Conservation (phyloP, 2,113 vertebrate genomes). For the Hyaena hyaena region DNA sequence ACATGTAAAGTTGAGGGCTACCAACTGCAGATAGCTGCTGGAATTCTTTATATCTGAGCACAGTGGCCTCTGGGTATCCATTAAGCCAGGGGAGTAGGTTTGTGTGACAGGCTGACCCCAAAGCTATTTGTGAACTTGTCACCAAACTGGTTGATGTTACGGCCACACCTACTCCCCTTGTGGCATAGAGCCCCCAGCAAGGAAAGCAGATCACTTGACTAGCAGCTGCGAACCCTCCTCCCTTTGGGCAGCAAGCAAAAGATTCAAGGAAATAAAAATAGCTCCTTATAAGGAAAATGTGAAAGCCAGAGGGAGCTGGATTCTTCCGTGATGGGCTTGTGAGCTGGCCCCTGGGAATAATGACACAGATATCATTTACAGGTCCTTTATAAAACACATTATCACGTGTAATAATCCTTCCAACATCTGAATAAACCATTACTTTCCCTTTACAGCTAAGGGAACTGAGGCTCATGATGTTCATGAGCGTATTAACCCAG, state of each 20-base stretch:
- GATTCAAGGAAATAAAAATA: slow-evolving; percentile 38
- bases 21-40: neutral
- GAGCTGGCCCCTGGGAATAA: neutral
- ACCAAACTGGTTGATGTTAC: neutral
- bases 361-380: neutral
- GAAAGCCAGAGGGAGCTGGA: neutral
- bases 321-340: neutral
- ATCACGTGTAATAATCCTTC: neutral
- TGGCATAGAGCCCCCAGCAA: neutral
- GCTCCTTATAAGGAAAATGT: neutral
- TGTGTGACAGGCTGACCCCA: neutral
- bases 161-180: neutral
- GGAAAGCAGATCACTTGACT: neutral
- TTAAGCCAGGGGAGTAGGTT: neutral
- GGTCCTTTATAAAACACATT: neutral
- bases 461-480: neutral
- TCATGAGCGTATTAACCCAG: neutral
- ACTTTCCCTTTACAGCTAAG: slow-evolving; percentile 10
- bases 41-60: neutral
- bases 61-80: neutral
- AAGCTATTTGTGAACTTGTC: neutral
- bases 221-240: slow-evolving; percentile 3
- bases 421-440: neutral
- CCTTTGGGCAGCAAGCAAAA: neutral
- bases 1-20: neutral